Conservation (phyloP, 2,113 vertebrate genomes). For the Chaetorhynchus papuensis region DNA sequence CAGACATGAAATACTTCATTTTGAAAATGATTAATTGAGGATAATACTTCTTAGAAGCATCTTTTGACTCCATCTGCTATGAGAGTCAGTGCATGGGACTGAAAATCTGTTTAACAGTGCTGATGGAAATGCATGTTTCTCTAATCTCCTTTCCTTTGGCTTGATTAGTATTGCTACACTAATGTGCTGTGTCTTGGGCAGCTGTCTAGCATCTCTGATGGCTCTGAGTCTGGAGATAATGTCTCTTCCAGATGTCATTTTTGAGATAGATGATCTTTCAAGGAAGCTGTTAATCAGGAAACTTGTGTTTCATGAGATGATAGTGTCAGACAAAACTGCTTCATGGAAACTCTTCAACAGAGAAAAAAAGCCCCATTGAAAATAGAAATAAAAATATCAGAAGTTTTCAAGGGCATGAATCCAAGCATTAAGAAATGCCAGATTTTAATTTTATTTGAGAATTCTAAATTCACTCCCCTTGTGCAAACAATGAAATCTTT, state of each 20-base stretch:
- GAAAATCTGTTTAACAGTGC: constrained; percentile 5
- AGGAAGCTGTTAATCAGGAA: background rate
- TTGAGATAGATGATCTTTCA: background rate
- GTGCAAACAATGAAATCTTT: background rate
- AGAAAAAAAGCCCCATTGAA: background rate
- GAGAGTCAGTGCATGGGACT: background rate
- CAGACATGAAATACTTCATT: background rate
- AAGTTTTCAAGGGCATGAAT: background rate
- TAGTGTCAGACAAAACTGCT: background rate
- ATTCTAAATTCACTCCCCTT: background rate
- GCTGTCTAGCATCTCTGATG: constrained; percentile 13
- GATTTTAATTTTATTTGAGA: background rate
- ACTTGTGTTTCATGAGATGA: background rate
- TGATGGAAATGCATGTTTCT: background rate
- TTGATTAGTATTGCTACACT: background rate
- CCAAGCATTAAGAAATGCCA: background rate
- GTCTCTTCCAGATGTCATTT: constrained; percentile 6
- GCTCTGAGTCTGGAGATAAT: background rate
- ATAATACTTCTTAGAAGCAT: background rate
- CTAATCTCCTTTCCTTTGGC: background rate
- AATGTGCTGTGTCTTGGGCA: constrained; percentile 17
- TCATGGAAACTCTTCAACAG: background rate
- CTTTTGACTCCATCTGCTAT: background rate
- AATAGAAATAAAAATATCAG: background rate
- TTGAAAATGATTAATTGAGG: background rate